Evolutionary conservation across 2,888 invertebrate genomes (phyloP), one percentile per base, ranked within the genome.

Genomic region (Homarus gammarus): DNA sequence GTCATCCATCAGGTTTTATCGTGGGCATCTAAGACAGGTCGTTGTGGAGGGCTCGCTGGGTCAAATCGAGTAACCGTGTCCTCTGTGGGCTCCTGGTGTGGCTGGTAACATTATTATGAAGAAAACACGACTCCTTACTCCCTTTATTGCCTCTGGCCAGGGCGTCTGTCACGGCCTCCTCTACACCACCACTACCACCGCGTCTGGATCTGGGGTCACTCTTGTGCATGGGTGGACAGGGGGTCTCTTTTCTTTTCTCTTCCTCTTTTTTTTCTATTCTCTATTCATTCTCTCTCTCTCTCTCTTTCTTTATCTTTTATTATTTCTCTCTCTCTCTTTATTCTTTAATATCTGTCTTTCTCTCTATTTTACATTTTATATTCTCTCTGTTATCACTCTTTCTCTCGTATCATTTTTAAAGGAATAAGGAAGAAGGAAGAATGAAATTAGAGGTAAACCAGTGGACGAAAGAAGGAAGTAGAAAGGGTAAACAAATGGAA

Each of bases 71-170:
- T 86, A 86, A 86, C 78, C 85, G 70, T 86, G 85, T 86, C 78
- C 36, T 22, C 44, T 12, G 22, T 15, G 51, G 72, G 78, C 78
- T 78, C 85, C 78, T 61, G 85, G 78, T 22, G 77, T 31, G 85
- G 51, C 78, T 38, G 33, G 36, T 86, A 86, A 86, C 85, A 86
- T 86, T 86, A 86, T 86, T 86, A 86, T 51, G 36, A 86, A 86
- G 78, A 86, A 64, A 86, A 86, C 85, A 86, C 68, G 85, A 86
- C 85, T 86, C 85, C 78, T 86, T 86, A 86, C 85, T 86, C 78
- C 51, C 85, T 86, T 86, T 86, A 86, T 86, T 86, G 85, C 78
- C 31, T 86, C 78, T 86, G 78, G 78, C 78, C 68, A 22, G 78
- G 85, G 70, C 70, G 78, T 78, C 78, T 78, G 78, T 70, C 70